These are phyloP conservation scores for Puntigrus tetrazona DNA, from an alignment of 2,113 vertebrate genomes.

Conservation along the genomic window DNA sequence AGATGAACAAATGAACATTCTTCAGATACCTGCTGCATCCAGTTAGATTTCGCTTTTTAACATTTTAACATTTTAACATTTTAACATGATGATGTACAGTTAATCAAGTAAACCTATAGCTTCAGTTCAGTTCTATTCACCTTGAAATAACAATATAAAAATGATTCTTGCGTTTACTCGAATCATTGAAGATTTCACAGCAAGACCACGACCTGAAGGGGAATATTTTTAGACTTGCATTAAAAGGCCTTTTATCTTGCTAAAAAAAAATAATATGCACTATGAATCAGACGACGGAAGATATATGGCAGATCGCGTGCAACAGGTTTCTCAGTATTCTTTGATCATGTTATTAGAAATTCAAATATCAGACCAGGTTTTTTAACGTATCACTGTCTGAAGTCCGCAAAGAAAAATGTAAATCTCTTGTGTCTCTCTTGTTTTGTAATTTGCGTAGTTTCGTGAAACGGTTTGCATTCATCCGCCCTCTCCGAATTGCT, in stretches of 20 bases:
- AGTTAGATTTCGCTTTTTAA: neutral
- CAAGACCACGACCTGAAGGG: neutral
- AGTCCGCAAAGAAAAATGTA: neutral
- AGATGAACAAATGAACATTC: neutral
- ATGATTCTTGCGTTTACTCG: neutral
- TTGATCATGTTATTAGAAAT: neutral
- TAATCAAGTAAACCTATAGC: neutral
- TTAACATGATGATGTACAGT: neutral
- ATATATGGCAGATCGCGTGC: neutral
- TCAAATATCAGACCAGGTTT: neutral
- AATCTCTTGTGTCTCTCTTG: neutral
- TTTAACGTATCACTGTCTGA: neutral
- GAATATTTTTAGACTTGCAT: neutral
- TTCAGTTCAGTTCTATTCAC: neutral
- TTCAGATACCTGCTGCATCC: neutral
- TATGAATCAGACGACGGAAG: neutral
- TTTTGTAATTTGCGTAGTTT: neutral
- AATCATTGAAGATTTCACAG: neutral
- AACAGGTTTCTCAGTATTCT: neutral
- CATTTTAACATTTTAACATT: no score
- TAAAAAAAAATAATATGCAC: neutral
- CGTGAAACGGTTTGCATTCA: neutral
- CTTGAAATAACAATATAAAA: neutral
- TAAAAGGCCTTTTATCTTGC: neutral
- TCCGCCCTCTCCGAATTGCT: neutral